These are phyloP conservation scores for Synanthedon vespiformis DNA, from an alignment of 2,888 invertebrate species.

Conservation along the genomic window DNA sequence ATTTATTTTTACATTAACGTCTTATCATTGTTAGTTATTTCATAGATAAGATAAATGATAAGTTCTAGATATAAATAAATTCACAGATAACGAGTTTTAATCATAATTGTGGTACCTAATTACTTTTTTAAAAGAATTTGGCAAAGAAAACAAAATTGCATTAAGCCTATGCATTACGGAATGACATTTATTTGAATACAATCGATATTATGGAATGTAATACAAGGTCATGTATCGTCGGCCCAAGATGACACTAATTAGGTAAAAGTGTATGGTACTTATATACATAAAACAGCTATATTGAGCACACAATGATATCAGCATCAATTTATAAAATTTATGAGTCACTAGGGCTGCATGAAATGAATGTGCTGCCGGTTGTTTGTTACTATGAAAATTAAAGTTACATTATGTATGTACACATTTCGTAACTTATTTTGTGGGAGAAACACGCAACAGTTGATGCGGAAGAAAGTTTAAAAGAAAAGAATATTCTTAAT, in stretches of 20 bases:
- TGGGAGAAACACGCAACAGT: neutral
- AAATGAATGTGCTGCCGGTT: slow-evolving; percentile 28
- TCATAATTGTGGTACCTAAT: neutral
- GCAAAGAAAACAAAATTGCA: neutral
- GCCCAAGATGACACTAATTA: slow-evolving; percentile 35
- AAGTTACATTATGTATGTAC: slow-evolving; percentile 14
- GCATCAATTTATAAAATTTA: slow-evolving; percentile 55
- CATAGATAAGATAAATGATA: too few relatives aligned
- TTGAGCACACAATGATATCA: slow-evolving; percentile 45
- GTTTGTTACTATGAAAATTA: slow-evolving; percentile 13
- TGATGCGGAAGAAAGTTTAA: slow-evolving; percentile 6
- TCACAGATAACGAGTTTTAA: too few relatives aligned
- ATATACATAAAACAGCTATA: slow-evolving; percentile 29
- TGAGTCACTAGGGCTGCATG: slow-evolving; percentile 51
- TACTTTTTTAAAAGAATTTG: neutral
- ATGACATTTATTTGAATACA: slow-evolving; percentile 12
- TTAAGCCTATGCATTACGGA: neutral
- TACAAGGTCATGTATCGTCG: slow-evolving; percentile 37
- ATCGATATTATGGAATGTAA: slow-evolving; percentile 29
- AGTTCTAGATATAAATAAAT: too few relatives aligned
- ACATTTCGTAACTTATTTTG: slow-evolving; percentile 11
- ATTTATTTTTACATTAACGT: too few relatives aligned
- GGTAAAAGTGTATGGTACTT: slow-evolving; percentile 33
- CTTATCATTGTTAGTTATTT: too few relatives aligned
- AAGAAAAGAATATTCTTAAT: slow-evolving; percentile 7